A percentile compares a stretch with the other conserved stretches of the same genome.
Conservation (phyloP, 30 jellyfish, hydroid and myxozoan species). For the Nemopilema nomurai region DNA sequence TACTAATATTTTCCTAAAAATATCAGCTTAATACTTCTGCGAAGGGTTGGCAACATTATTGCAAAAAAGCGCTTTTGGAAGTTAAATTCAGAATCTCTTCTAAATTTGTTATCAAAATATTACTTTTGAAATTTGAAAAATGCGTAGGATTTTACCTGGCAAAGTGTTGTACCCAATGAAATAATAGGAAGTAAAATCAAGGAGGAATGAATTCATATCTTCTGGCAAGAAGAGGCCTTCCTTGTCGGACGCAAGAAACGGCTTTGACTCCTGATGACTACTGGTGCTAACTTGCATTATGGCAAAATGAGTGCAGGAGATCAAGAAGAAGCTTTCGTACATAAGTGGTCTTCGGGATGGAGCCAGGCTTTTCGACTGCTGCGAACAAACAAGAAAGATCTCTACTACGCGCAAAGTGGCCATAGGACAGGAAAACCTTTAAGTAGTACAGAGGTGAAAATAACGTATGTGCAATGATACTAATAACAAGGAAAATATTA, state of each 20-base stretch:
- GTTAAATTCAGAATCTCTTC: no score
- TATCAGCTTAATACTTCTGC: no score
- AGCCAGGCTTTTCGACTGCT: slow-evolving; percentile 22
- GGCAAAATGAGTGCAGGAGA: slow-evolving; percentile 68
- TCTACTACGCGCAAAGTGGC: no score
- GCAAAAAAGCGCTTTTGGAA: no score
- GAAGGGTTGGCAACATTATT: no score
- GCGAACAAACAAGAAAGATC: background rate
- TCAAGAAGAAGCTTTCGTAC: slow-evolving; percentile 89
- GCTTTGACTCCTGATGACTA: slow-evolving; percentile 60
- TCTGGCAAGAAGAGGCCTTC: slow-evolving; percentile 86
- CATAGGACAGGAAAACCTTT: no score
- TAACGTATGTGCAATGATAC: no score
- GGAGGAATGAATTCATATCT: slow-evolving; percentile 85
- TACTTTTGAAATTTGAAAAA: no score
- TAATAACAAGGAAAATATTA: no score
- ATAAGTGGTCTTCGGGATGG: slow-evolving; percentile 61
- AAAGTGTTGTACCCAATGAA: slow-evolving; percentile 58
- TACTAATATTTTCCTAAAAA: no score
- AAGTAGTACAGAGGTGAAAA: no score
- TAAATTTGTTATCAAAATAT: no score
- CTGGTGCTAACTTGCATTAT: slow-evolving; percentile 91
- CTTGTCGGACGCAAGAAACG: slow-evolving; percentile 82
- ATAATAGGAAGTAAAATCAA: slow-evolving; percentile 89
- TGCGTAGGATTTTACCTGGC: slow-evolving; percentile 82